phyloP scores from a whole-genome alignment of 2,888 invertebrate species.

The Polyommatus icarus region DNA sequence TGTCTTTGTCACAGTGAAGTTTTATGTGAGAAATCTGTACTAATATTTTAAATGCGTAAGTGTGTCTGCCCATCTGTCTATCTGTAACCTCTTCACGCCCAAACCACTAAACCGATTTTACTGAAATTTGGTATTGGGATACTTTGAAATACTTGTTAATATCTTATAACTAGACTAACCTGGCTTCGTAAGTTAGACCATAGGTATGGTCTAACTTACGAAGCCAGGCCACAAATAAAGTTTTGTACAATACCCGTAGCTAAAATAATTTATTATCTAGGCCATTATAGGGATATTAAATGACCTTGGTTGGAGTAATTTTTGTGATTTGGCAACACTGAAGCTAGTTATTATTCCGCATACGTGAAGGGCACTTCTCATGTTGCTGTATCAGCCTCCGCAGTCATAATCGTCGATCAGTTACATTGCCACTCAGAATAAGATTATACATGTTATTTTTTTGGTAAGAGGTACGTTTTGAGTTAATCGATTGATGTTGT shows the following conservation, averaged over 20 bases:
- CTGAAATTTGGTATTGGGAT: no score
- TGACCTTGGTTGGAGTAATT: neutral
- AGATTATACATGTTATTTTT: neutral
- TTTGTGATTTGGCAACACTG: constrained; percentile 4
- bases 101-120: no score
- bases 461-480: neutral
- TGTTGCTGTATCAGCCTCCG: constrained; percentile 19
- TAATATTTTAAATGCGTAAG: no score
- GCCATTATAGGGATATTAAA: neutral
- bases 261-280: neutral
- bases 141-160: no score
- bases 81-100: no score
- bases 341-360: constrained; percentile 16
- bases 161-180: no score
- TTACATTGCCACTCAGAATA: neutral
- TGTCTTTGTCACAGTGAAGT: no score
- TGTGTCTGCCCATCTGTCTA: no score
- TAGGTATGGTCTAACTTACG: neutral
- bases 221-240: neutral
- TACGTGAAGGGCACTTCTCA: constrained; percentile 13
- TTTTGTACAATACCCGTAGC: neutral
- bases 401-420: constrained; percentile 16
- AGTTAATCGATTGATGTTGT: no score
- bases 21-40: no score
- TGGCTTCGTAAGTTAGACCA: no score